phyloP scores from a whole-genome alignment of 1,140 invertebrate species.

The Philopotamus ludificatus region DNA sequence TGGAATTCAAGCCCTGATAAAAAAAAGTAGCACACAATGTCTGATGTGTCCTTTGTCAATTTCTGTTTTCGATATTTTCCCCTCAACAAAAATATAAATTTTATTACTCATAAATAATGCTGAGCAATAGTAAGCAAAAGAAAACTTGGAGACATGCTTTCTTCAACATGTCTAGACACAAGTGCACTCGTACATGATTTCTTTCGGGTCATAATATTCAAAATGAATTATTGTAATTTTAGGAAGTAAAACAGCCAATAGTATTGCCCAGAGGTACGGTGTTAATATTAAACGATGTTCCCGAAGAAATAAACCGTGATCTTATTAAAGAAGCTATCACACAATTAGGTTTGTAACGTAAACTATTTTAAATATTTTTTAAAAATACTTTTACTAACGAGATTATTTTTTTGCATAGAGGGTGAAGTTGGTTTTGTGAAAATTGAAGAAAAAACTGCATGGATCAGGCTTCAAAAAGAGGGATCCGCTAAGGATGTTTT shows the following conservation, averaged over 20 bases:
- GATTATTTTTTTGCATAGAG: constrained; percentile 44
- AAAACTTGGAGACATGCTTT: too few relatives aligned
- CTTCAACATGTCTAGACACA: too few relatives aligned
- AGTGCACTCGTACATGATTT: too few relatives aligned
- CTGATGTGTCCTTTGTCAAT: too few relatives aligned
- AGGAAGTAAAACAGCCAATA: constrained; percentile 51
- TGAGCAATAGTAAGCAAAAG: too few relatives aligned
- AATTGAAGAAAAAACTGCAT: constrained; percentile 69
- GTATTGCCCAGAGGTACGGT: constrained; percentile 68
- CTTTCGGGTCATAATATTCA: too few relatives aligned
- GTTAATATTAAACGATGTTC: constrained; percentile 63
- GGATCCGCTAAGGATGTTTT: constrained; percentile 65
- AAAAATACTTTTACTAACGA: not conserved
- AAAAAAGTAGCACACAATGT: too few relatives aligned
- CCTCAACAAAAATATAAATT: too few relatives aligned
- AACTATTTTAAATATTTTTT: not conserved
- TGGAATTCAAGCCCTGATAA: too few relatives aligned
- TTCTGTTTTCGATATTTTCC: too few relatives aligned
- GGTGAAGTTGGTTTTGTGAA: constrained; percentile 68
- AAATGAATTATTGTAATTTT: too few relatives aligned
- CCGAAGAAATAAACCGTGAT: constrained; percentile 65
- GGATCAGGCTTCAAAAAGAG: constrained; percentile 68
- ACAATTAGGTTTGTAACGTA: constrained; percentile 49
- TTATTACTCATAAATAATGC: too few relatives aligned
- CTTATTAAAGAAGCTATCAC: constrained; percentile 68